Evolutionary conservation across 1,140 invertebrate genomes (phyloP), one percentile per base, ranked within the genome.

Genomic region (Eriosoma lanigerum): DNA sequence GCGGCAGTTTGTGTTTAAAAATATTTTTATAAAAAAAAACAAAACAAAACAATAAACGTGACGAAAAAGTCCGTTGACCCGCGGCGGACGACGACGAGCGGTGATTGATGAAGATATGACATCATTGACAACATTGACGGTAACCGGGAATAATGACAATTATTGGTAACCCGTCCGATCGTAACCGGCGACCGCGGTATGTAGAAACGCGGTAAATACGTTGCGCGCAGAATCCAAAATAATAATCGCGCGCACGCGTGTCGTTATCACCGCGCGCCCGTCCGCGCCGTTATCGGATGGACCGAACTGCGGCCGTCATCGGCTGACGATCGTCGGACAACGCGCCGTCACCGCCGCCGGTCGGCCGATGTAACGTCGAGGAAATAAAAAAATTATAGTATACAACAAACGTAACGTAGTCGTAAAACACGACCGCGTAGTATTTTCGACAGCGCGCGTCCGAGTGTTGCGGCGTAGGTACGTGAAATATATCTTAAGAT

Each of bases 371-470:
- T 10, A 26, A 44, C 6, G 64, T 64, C 32, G 66, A 17, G 9
- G 21, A 9, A 3, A n/a, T 38, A 68, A 66, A 66, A 46, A 15
- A 68, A 68, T 19, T 21, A 68, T 12, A 46, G 21, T 21, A 21
- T 19, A 38, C n/a, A 24, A 66, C 8, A 38, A 44, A 46, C 12
- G 17, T 13, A 21, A 48, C 32, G 29, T 19, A n/a, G n/a, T 19
- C 58, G 26, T n/a, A 21, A 19, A 68, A 12, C 64, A 68, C 32
- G 44, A 46, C 44, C 66, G 66, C 8, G 24, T 38, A 38, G 64
- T 38, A 38, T 68, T 46, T 38, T 68, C 46, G 64, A 68, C 64
- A 68, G 38, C 64, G 64, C 38, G 46, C 38, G 32, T 68, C 64
- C 12, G 24, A 68, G 19, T 26, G 64, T 21, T n/a, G 64, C 38